These are phyloP conservation scores for Dinoponera quadriceps DNA, from an alignment of 1,140 invertebrate species.

Conservation along the genomic window DNA sequence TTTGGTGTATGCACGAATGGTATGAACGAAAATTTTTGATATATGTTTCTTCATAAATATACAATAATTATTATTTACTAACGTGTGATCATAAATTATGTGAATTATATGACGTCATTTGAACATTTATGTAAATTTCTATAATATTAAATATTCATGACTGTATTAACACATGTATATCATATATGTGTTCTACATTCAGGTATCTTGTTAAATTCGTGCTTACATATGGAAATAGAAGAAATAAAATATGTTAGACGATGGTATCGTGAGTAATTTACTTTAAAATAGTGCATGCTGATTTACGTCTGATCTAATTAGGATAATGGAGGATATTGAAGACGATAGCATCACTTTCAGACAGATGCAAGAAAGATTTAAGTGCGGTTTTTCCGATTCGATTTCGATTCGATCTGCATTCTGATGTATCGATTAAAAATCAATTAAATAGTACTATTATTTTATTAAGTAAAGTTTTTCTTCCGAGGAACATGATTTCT, in stretches of 20 bases:
- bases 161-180: neutral
- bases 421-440: neutral
- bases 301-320: conserved; percentile 56
- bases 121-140: neutral
- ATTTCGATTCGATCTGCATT: neutral
- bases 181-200: neutral
- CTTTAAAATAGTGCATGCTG: conserved; percentile 44
- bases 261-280: conserved; percentile 37
- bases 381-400: neutral
- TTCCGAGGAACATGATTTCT: neutral
- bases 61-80: neutral
- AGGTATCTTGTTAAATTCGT: neutral
- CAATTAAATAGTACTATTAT: neutral
- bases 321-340: conserved; percentile 51
- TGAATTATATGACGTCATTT: conserved; percentile 26
- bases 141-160: neutral
- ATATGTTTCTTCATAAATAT: neutral
- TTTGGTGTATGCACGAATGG: too few species aligned
- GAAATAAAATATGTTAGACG: neutral
- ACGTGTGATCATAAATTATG: neutral
- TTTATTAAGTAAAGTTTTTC: neutral
- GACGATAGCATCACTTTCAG: neutral
- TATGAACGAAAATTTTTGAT: too few species aligned
- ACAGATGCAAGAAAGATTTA: neutral
- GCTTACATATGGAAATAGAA: neutral